Evolutionary conservation across 1,140 invertebrate genomes (phyloP), one percentile per base, ranked within the genome.

Genomic region (Camponotus pennsylvanicus): DNA sequence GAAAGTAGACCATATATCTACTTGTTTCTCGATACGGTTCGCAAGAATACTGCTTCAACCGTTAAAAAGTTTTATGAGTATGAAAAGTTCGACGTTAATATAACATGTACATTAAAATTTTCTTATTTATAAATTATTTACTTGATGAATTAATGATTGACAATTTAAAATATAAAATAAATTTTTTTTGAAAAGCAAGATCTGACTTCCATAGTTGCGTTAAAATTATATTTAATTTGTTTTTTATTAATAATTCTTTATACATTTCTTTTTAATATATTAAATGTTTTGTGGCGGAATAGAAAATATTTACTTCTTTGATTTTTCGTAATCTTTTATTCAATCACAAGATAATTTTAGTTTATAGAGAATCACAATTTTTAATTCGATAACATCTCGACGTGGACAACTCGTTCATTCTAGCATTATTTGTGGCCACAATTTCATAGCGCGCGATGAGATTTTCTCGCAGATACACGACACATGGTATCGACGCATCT

Each of bases 1-100:
- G 66, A 34, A 45, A 27, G 57, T 83, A 83, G 80, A 88, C 66
- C 49, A 34, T 85, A 32, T 80, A 70, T 84, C 69, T 85, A 61
- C 49, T 85, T 66, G 45, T 88, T 69, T 70, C 32, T n/a, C 32
- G 71, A 34, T 64, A n/a, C 40, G 5, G 34, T 21, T 13, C 32
- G 40, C 18, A 45, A 9, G 42, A 49, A 55, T 13, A 21, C 9
- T 21, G 42, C 13, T 45, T 63, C 32, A 18, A 32, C 40, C 21
- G 32, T 59, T 73, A 21, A 15, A 75, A 63, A 83, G 57, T 75
- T 82, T 59, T 18, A 13, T 11, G 52, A 18, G 7, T 15, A 40
- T 69, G 34, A 57, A 59, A 7, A 9, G 34, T 45, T 52, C 1
- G 27, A 27, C 27, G 27, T 27, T 32, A 37, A 15, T 21, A n/a